Evolutionary conservation across 2,888 invertebrate genomes (phyloP).

Genomic region (Callyntrura guangdongensis): DNA sequence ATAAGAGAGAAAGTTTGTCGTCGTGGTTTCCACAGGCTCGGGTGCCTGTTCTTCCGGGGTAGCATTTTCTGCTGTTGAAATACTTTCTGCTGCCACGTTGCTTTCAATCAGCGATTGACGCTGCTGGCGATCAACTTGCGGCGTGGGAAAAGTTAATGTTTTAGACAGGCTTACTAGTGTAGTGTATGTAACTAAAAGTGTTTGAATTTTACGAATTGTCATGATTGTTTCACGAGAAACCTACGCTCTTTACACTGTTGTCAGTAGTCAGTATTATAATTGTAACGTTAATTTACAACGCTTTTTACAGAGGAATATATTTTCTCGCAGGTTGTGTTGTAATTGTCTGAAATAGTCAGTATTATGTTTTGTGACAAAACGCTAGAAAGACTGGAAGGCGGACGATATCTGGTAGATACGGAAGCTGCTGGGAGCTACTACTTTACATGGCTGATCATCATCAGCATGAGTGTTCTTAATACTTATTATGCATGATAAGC

Average conservation of each 20-base stretch:
- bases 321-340: not conserved
- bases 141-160: not conserved
- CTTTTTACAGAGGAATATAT: too few relatives aligned
- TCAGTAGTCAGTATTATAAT: constrained; percentile 10
- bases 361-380: constrained; percentile 42
- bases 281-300: too few relatives aligned
- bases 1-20: constrained; percentile 53
- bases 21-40: constrained; percentile 33
- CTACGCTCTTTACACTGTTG: not conserved
- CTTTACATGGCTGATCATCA: not conserved
- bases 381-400: not conserved
- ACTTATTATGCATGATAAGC: not conserved
- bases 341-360: not conserved
- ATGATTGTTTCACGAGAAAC: not conserved
- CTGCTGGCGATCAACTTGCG: constrained; percentile 23
- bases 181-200: not conserved
- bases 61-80: not conserved
- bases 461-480: not conserved
- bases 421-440: not conserved
- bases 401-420: not conserved
- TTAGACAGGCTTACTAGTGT: too few relatives aligned
- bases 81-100: not conserved
- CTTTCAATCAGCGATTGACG: not conserved
- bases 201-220: not conserved
- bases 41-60: too few relatives aligned